Base-by-base conservation (phyloP, 1,140 invertebrate species). In the Batillaria attramentaria region DNA sequence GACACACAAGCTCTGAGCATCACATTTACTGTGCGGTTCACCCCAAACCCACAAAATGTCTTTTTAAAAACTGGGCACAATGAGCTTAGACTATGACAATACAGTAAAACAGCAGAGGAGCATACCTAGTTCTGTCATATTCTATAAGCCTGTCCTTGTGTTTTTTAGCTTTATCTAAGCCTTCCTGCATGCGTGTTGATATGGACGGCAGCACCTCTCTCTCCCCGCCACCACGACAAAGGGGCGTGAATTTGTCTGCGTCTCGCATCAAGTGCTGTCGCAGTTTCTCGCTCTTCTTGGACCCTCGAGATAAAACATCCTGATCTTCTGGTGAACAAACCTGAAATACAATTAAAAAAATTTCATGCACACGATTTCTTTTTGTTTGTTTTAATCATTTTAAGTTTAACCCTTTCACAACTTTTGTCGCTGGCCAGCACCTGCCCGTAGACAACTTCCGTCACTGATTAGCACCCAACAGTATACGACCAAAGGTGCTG, bases 71-170 rank as follows among this genome's bases (percentile, higher is more conserved):
- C n/a, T n/a, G n/a, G n/a, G n/a, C n/a, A n/a, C n/a, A n/a, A n/a
- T n/a, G n/a, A n/a, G n/a, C n/a, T n/a, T n/a, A n/a, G n/a, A n/a
- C n/a, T n/a, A n/a, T n/a, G n/a, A n/a, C n/a, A n/a, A n/a, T n/a
- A n/a, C n/a, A n/a, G n/a, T n/a, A n/a, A n/a, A n/a, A n/a, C n/a
- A n/a, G n/a, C n/a, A n/a, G n/a, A n/a, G n/a, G n/a, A n/a, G 77
- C 77, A 77, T 91, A 95, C 95, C 94, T 94, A 69, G 95, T 96
- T 79, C 93, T 92, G 90, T 99, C 97, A 92, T 94, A 98, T 87
- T 98, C 96, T 43, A 99, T 89, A 54, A 99, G 92, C 79, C 93
- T 94, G 85, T 98, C 94, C 80, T 97, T 94, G 77, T 96, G 95
- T 79, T 94, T 93, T 16, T 97, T 73, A 0, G 97, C 97, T 81